Conservation (phyloP, 2,797 vertebrate species). For the Eidolon dupreanum region DNA sequence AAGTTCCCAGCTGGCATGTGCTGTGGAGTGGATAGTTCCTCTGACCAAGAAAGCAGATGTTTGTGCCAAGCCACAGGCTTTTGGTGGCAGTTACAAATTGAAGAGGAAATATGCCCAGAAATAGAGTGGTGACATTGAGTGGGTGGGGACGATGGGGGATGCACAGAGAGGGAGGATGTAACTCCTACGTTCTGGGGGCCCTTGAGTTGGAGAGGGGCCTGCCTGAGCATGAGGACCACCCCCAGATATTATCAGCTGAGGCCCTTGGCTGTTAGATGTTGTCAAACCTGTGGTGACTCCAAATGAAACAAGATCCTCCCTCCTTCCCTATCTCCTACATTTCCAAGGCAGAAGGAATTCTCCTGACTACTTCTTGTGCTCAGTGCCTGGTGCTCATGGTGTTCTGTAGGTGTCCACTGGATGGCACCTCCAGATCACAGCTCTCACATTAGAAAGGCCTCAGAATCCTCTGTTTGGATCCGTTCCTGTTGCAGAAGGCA, state of each 20-base stretch:
- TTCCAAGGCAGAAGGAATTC: background rate
- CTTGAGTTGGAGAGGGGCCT: background rate
- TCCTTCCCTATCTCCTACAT: background rate
- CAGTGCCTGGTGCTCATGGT: background rate
- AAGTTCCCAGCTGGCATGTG: background rate
- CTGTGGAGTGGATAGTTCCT: background rate
- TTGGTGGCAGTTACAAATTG: background rate
- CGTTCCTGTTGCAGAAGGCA: background rate
- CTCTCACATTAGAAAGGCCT: background rate
- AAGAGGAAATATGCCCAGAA: background rate
- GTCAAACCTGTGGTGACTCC: background rate
- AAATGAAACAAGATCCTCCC: background rate
- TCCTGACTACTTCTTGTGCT: background rate
- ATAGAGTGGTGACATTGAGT: background rate
- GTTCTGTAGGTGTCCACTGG: background rate
- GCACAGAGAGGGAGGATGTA: background rate
- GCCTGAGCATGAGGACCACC: background rate
- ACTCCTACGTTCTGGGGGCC: background rate
- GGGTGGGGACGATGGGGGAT: background rate
- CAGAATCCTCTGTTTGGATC: background rate
- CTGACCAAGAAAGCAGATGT: slow-evolving; percentile 14
- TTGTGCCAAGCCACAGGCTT: background rate
- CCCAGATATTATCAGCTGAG: background rate
- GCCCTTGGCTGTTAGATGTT: background rate
- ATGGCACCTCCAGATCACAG: background rate